Evolutionary conservation across 2,797 vertebrate genomes (phyloP).

Genomic region (Tachyglossus aculeatus): DNA sequence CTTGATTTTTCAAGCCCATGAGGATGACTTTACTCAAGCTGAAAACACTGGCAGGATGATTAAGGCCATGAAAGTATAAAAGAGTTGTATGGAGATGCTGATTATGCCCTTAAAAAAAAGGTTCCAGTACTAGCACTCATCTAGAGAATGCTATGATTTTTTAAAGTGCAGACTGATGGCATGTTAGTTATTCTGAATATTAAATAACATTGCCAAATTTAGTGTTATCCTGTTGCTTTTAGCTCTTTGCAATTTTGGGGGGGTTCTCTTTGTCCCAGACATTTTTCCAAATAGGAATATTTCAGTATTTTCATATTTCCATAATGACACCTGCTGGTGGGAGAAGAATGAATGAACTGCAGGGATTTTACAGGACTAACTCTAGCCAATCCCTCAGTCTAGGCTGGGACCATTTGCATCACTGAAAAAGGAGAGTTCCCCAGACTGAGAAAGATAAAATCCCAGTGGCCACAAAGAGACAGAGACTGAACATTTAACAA

Average conservation of each 20-base stretch:
- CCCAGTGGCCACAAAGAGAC: constrained; percentile 3
- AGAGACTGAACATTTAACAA: constrained; percentile 16
- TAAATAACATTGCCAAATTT: constrained; percentile 2
- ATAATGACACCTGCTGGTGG: constrained; percentile 80
- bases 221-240: neutral
- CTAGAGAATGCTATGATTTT: neutral
- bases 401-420: no score
- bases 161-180: constrained; percentile 21
- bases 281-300: constrained; percentile 63
- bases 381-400: constrained; percentile 26
- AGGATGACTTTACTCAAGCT: no score
- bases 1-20: no score
- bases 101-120: neutral
- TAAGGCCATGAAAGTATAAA: neutral
- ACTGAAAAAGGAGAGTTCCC: constrained; percentile 1
- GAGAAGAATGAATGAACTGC: constrained; percentile 68
- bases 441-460: neutral
- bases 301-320: constrained; percentile 76
- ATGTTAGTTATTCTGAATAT: neutral
- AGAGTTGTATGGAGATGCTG: neutral
- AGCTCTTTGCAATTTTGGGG: neutral
- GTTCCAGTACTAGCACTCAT: constrained; percentile 27
- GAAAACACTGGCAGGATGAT: no score
- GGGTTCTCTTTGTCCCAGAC: constrained; percentile 48
- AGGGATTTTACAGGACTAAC: constrained; percentile 47